These are phyloP conservation scores for Thysanoteuthis rhombus DNA, from an alignment of 2,888 invertebrate genomes.

Conservation along the genomic window DNA sequence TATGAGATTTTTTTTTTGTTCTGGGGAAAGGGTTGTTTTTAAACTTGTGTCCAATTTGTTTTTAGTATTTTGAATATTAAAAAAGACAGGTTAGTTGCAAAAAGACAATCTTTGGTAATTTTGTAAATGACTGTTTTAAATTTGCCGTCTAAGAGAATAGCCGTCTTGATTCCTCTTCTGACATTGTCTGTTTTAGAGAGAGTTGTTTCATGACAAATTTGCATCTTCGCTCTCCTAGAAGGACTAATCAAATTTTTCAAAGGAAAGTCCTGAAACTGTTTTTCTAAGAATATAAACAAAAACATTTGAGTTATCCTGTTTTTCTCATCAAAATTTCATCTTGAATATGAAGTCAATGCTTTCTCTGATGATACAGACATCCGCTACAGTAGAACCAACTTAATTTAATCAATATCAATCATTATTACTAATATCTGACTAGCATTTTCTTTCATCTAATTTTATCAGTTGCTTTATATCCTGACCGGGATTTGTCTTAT, in stretches of 20 bases:
- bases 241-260: background rate
- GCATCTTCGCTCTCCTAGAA: background rate
- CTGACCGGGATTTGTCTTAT: too few species aligned
- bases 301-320: too few species aligned
- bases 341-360: too few species aligned
- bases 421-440: too few species aligned
- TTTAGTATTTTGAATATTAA: background rate
- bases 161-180: background rate
- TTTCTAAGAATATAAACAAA: too few species aligned
- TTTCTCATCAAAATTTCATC: too few species aligned
- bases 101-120: background rate
- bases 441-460: too few species aligned
- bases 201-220: background rate
- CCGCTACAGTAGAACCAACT: too few species aligned
- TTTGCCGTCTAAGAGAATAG: background rate
- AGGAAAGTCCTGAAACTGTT: background rate
- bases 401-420: too few species aligned
- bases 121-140: background rate
- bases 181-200: background rate
- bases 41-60: background rate
- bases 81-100: background rate
- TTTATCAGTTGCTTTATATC: too few species aligned
- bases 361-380: too few species aligned
- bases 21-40: background rate
- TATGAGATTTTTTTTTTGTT: background rate